Conservation (phyloP, 2,113 vertebrate genomes). For the Numida meleagris region DNA sequence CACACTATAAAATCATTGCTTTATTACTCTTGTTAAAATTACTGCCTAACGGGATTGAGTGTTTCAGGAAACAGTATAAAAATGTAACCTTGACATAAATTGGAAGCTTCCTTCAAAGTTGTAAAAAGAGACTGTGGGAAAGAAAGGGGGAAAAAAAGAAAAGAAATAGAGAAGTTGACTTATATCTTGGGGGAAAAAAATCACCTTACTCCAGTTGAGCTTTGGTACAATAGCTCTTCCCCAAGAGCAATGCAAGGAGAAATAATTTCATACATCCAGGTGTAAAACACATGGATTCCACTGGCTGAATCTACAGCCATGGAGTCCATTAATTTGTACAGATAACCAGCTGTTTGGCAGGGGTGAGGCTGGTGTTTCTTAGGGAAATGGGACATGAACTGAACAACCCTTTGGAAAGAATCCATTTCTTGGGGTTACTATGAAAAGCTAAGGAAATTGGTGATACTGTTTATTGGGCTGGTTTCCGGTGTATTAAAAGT, state of each 20-base stretch:
- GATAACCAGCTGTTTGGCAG: background rate
- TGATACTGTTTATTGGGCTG: background rate
- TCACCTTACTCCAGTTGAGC: background rate
- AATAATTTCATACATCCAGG: background rate
- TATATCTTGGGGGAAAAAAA: background rate
- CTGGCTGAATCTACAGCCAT: background rate
- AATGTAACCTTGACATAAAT: background rate
- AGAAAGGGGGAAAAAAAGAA: background rate
- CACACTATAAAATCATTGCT: background rate
- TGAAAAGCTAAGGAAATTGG: background rate
- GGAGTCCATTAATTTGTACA: background rate
- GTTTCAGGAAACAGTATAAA: background rate
- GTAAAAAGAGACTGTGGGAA: background rate
- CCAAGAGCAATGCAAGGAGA: background rate
- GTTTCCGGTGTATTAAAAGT: background rate
- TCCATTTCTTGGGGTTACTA: background rate
- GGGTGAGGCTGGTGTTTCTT: background rate
- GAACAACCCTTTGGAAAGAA: background rate
- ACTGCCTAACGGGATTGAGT: background rate
- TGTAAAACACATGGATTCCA: constrained; percentile 18
- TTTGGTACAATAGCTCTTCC: constrained; percentile 14
- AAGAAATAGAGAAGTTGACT: background rate
- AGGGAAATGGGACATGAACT: background rate
- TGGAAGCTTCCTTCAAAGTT: background rate
- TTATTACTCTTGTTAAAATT: background rate